phyloP scores from a whole-genome alignment of 2,113 vertebrate genomes.

The Fregetta grallaria region DNA sequence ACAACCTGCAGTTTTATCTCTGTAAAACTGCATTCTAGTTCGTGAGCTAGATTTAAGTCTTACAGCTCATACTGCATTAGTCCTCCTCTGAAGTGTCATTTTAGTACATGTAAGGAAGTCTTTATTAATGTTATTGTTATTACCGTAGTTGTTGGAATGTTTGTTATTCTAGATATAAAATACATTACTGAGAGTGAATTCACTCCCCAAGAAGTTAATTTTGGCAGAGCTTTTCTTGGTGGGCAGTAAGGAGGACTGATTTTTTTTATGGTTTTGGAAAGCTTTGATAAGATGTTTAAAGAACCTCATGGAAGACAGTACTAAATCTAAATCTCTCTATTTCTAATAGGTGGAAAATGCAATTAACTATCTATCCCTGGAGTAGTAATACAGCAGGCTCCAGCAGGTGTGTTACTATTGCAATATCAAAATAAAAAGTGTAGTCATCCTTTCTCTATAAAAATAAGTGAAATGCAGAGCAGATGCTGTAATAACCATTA shows the following conservation, averaged over 20 bases:
- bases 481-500: conserved; percentile 67
- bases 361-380: conserved; percentile 42
- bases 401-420: conserved; percentile 49
- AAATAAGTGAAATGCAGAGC: conserved; percentile 54
- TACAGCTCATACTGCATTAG: background rate
- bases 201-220: background rate
- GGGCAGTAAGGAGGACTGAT: background rate
- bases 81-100: background rate
- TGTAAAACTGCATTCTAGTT: background rate
- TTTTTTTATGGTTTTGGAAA: background rate
- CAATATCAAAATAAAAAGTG: conserved; percentile 47
- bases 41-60: background rate
- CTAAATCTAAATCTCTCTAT: background rate
- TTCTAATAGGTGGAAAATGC: conserved; percentile 37
- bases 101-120: background rate
- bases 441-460: conserved; percentile 46
- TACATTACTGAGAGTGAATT: background rate
- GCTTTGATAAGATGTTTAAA: conserved; percentile 39
- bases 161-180: background rate
- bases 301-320: background rate
- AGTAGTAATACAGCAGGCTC: conserved; percentile 1
- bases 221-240: background rate
- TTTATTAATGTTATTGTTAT: background rate
- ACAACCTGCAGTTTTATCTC: background rate
- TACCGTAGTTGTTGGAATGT: background rate